A percentile compares a stretch with the other conserved stretches of the same genome.
Evolutionary conservation across 1,140 invertebrate species (phyloP).

Genomic region (Gerris buenoi): DNA sequence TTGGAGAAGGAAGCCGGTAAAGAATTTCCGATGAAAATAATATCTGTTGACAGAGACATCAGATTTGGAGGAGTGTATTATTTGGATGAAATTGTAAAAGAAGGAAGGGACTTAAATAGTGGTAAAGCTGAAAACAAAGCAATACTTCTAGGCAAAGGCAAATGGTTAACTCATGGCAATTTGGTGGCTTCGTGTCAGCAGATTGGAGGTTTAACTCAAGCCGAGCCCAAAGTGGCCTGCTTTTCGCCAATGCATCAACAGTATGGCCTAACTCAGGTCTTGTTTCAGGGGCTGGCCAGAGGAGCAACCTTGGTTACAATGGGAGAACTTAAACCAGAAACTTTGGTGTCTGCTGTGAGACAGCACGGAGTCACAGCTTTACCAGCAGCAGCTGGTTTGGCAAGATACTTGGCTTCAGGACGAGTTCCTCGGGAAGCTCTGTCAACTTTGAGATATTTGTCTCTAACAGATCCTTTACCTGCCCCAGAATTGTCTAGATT

Average conservation of each 20-base stretch:
- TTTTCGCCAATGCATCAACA: neutral
- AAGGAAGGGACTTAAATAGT: neutral
- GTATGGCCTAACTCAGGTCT: neutral
- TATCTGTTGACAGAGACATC: neutral
- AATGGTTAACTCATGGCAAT: neutral
- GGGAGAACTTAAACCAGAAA: neutral
- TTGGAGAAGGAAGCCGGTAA: neutral
- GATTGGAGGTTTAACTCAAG: neutral
- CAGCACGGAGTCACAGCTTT: slow-evolving; percentile 1
- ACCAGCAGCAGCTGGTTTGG: neutral
- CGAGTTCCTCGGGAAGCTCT: neutral
- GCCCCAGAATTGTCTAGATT: neutral
- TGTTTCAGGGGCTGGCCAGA: neutral
- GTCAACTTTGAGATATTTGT: neutral
- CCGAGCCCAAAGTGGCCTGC: neutral
- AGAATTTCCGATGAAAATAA: neutral
- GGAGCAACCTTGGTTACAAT: neutral
- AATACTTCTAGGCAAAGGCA: neutral
- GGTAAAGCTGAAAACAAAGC: neutral
- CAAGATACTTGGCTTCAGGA: neutral
- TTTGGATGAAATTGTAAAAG: neutral
- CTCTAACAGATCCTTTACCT: neutral
- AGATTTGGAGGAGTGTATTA: neutral
- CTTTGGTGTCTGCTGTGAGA: neutral
- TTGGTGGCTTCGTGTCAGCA: neutral